Evolutionary conservation across 2,113 vertebrate genomes (phyloP), one percentile per base, ranked within the genome.

Genomic region (Podarcis cretensis): DNA sequence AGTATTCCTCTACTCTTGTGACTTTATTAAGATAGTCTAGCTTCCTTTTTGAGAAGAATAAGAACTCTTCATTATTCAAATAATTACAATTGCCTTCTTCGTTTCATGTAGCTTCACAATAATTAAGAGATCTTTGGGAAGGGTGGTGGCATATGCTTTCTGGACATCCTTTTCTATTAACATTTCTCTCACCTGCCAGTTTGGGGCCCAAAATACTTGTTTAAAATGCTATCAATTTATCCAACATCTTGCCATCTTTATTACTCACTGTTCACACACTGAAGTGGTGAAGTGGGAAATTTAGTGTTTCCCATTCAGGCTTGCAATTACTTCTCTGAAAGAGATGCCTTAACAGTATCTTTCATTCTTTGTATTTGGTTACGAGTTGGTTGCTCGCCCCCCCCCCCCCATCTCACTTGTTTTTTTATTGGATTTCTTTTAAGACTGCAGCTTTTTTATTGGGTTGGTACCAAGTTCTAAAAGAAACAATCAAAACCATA

Each of bases 191-290:
- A 63, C 57, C 48, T 65, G 27, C 7, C 32, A 66, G 80, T 21
- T 83, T 85, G 12, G 54, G 13, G 2, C 16, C 48, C 0, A 0
- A 0, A 0, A 74, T 7, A 21, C 7, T 66, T 8, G 78, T 71
- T 2, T 10, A 77, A 43, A 32, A 18, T 21, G 9, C 54, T 0
- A 0, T 2, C 27, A 82, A 37, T 80, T 81, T 87, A 81, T 37
- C 23, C 87, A 43, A 16, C 37, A 32, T 63, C 20, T 40, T 74
- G 1, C 14, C 30, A 23, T 59, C 68, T 84, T 54, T 75, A 9
- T 23, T 90, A 43, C 3, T 20, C 1, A 0, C 65, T 35, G 1
- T 83, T 69, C 66, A 69, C 35, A 75, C 27, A 30, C 5, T 43
- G 25, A 63, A 25, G 74, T 43, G 75, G 65, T 32, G 59, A 37